A percentile compares a stretch with the other conserved stretches of the same genome.
phyloP scores from a whole-genome alignment of 1,140 invertebrate genomes.

The Popillia japonica region DNA sequence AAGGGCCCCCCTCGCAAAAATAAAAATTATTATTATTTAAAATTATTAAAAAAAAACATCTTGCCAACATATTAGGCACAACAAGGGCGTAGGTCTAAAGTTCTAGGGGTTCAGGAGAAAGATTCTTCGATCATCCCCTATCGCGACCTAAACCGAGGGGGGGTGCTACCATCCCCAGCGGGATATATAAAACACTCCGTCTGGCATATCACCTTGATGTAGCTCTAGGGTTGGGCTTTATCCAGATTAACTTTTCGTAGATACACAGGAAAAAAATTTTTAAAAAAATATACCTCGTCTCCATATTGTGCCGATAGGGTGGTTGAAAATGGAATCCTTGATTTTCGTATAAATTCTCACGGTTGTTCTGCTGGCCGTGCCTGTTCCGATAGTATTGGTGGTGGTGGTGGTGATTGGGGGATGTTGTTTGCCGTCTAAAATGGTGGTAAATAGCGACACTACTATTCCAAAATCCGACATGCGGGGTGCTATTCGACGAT shows the following conservation, averaged over 20 bases:
- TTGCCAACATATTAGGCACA: neutral
- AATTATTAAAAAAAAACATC: no score
- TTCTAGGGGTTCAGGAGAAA: neutral
- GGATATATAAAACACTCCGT: neutral
- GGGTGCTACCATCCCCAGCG: neutral
- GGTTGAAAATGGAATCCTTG: neutral
- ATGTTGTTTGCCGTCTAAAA: neutral
- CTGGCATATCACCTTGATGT: neutral
- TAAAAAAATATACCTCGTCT: constrained; percentile 52
- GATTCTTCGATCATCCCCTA: neutral
- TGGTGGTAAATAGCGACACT: constrained; percentile 49
- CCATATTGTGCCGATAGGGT: constrained; percentile 49
- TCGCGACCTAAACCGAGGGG: neutral
- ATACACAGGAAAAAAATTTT: neutral
- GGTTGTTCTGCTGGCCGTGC: no score
- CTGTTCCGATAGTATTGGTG: no score
- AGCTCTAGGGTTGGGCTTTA: neutral
- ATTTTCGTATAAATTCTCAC: constrained; percentile 18
- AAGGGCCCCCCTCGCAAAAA: no score
- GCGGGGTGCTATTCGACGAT: constrained; percentile 45
- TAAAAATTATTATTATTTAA: no score
- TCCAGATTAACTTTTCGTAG: neutral
- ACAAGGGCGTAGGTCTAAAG: neutral
- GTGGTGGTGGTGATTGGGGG: constrained; percentile 44
- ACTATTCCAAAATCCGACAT: constrained; percentile 57